phyloP scores from a whole-genome alignment of 2,113 vertebrate genomes.

The Geococcyx californianus region DNA sequence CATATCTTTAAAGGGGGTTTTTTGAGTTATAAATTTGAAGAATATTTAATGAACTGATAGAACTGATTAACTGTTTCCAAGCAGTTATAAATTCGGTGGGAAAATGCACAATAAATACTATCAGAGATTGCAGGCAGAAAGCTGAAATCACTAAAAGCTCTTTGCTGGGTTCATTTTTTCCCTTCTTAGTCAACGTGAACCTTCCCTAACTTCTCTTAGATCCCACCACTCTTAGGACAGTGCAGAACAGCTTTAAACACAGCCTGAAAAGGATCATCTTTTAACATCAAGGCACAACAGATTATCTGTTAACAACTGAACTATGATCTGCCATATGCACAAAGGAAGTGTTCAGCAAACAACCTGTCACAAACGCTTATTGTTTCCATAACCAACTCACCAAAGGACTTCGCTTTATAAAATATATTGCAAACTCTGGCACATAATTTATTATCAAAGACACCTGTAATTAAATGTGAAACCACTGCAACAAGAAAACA shows the following conservation, averaged over 20 bases:
- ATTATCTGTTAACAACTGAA: neutral
- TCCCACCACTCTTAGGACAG: neutral
- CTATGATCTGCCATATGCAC: constrained; percentile 58
- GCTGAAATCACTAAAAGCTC: neutral
- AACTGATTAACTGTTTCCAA: neutral
- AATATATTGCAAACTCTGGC: neutral
- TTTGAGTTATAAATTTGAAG: neutral
- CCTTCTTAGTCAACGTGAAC: neutral
- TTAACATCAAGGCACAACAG: neutral
- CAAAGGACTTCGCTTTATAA: neutral
- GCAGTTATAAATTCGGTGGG: neutral
- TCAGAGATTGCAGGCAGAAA: neutral
- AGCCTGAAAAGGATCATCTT: neutral
- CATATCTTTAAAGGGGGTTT: neutral
- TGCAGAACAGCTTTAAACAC: neutral
- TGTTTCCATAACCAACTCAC: neutral
- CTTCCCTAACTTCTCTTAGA: neutral
- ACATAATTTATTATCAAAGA: neutral
- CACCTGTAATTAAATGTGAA: neutral
- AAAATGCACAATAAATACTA: neutral
- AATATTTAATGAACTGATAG: neutral
- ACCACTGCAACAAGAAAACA: neutral
- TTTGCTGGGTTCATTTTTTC: neutral
- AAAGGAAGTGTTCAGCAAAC: constrained; percentile 51
- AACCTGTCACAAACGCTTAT: constrained; percentile 55